These are phyloP conservation scores for Drosophila nigricruria DNA, from an alignment of 2,888 invertebrate species.

Conservation along the genomic window DNA sequence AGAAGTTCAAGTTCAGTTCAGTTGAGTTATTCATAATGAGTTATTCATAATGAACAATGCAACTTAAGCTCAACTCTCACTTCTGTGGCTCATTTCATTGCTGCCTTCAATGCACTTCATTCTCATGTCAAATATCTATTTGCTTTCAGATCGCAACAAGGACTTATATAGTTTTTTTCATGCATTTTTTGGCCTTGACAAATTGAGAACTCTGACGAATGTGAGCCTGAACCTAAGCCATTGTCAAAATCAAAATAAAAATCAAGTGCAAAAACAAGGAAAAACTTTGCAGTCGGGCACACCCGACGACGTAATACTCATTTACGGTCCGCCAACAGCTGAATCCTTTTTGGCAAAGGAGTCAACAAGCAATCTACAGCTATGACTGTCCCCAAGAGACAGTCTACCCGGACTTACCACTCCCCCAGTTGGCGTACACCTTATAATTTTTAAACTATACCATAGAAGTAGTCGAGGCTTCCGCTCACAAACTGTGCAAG, in stretches of 20 bases:
- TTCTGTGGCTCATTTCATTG: not conserved
- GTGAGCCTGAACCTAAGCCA: too few relatives aligned
- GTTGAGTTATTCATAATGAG: too few relatives aligned
- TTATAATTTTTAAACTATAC: too few relatives aligned
- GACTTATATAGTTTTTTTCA: not conserved
- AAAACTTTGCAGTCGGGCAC: too few relatives aligned
- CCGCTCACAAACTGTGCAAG: too few relatives aligned
- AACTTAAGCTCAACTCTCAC: not conserved
- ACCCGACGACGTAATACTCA: not conserved
- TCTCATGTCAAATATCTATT: not conserved
- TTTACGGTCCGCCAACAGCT: not conserved
- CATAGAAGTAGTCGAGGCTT: too few relatives aligned
- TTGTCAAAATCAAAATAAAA: not conserved
- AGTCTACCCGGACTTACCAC: too few relatives aligned
- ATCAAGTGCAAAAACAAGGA: not conserved
- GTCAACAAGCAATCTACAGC: not conserved
- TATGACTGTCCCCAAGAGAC: too few relatives aligned
- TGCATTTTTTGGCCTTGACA: not conserved
- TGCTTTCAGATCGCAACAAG: not conserved
- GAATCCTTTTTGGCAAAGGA: not conserved
- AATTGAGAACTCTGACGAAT: too few relatives aligned
- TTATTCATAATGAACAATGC: not conserved
- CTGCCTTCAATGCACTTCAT: not conserved
- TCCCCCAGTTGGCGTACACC: too few relatives aligned
- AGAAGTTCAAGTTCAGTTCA: not conserved